Conservation (phyloP, 2,797 vertebrate species). For the Pempheris klunzingeri region DNA sequence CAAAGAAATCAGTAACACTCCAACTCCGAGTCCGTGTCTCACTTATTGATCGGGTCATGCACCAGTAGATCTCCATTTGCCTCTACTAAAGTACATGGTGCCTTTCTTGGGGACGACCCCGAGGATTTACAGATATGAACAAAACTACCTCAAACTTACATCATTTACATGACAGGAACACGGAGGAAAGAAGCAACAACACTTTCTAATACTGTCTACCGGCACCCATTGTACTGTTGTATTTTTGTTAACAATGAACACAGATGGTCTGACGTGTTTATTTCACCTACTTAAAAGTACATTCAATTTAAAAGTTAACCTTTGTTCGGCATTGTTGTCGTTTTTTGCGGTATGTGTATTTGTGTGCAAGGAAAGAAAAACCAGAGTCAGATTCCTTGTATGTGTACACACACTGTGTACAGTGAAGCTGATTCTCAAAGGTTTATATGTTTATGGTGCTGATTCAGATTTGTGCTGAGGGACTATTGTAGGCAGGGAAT, state of each 20-base stretch:
- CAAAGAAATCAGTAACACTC: slow-evolving; percentile 68
- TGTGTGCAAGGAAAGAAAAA: too few species aligned
- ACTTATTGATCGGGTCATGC: slow-evolving; percentile 72
- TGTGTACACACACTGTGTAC: too few species aligned
- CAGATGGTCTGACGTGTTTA: too few species aligned
- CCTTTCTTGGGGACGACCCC: slow-evolving; percentile 41
- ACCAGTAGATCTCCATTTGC: slow-evolving; percentile 61
- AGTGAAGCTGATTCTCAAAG: too few species aligned
- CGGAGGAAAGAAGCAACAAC: slow-evolving; percentile 5
- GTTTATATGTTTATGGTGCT: slow-evolving; percentile 31
- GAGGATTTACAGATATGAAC: slow-evolving; percentile 44
- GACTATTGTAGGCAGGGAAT: slow-evolving; percentile 50
- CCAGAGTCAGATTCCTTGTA: too few species aligned
- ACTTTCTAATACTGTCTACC: slow-evolving; percentile 24
- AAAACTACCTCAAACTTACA: slow-evolving; percentile 16
- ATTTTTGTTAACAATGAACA: too few species aligned
- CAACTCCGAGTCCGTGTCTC: slow-evolving; percentile 51
- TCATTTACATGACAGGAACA: slow-evolving; percentile 15
- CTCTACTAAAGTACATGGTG: slow-evolving; percentile 25
- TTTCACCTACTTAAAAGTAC: too few species aligned
- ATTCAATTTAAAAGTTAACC: too few species aligned
- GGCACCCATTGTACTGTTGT: not conserved
- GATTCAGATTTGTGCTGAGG: slow-evolving; percentile 54
- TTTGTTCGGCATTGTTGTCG: too few species aligned
- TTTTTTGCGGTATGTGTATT: too few species aligned